Conservation (phyloP, 1,140 invertebrate species). For the Macrobrachium nipponense region DNA sequence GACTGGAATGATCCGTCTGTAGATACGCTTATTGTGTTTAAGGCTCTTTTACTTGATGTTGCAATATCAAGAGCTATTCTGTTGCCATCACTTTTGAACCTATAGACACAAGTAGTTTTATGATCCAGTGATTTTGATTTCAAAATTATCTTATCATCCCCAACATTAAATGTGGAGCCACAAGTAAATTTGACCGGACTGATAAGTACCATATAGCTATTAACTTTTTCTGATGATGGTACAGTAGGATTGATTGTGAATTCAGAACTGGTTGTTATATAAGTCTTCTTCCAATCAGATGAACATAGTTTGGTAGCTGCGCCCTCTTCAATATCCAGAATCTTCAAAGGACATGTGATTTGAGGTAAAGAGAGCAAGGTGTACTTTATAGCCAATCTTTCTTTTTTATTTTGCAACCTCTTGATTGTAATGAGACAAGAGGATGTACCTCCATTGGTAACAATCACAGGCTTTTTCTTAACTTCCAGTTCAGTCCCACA, state of each 20-base stretch:
- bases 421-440: constrained; percentile 9
- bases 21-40: constrained; percentile 34
- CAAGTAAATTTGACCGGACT: constrained; percentile 22
- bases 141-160: constrained; percentile 12
- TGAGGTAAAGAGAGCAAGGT: constrained; percentile 26
- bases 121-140: background rate
- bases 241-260: background rate
- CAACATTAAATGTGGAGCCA: constrained; percentile 24
- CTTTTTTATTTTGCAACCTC: background rate
- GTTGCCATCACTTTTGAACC: constrained; percentile 17
- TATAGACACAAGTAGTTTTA: constrained; percentile 30
- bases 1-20: constrained; percentile 36
- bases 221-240: background rate
- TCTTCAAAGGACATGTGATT: constrained; percentile 17
- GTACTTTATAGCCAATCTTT: constrained; percentile 15
- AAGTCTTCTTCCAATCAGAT: constrained; percentile 27
- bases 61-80: constrained; percentile 45
- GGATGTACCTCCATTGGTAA: constrained; percentile 1
- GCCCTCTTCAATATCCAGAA: constrained; percentile 23
- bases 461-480: background rate
- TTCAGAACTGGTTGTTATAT: constrained; percentile 19
- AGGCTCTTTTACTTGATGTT: constrained; percentile 6
- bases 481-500: constrained; percentile 11
- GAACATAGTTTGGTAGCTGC: constrained; percentile 4
- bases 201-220: constrained; percentile 23